These are phyloP conservation scores for Luehdorfia chinensis DNA, from an alignment of 1,140 invertebrate genomes.

Conservation along the genomic window DNA sequence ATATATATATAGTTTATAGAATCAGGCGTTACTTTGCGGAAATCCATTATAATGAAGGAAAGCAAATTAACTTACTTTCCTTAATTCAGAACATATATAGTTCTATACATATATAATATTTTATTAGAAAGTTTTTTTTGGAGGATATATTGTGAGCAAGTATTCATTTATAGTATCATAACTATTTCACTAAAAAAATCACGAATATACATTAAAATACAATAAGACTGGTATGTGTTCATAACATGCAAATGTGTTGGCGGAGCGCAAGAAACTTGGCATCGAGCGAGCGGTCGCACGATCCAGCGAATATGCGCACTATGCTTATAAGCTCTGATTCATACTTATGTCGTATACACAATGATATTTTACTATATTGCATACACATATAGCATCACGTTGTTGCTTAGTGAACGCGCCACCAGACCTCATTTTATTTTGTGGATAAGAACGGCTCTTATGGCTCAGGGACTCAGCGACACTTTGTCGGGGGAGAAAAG, in stretches of 20 bases:
- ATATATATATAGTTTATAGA: no score
- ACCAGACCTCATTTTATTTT: constrained; percentile 60
- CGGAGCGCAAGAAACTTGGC: constrained; percentile 62
- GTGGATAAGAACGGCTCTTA: constrained; percentile 57
- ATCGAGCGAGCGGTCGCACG: constrained; percentile 46
- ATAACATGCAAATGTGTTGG: constrained; percentile 63
- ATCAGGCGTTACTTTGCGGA: no score
- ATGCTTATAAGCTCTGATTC: constrained; percentile 71
- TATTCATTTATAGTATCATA: no score
- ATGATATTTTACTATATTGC: constrained; percentile 24
- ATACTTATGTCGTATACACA: constrained; percentile 48
- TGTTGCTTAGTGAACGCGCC: constrained; percentile 48
- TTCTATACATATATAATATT: no score
- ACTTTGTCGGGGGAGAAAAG: constrained; percentile 60
- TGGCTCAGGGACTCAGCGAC: constrained; percentile 53
- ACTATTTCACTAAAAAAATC: no score
- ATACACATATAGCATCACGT: constrained; percentile 34
- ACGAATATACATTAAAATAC: constrained; percentile 36
- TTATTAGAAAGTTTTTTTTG: no score
- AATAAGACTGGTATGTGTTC: constrained; percentile 40
- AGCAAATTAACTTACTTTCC: no score
- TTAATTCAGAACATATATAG: no score
- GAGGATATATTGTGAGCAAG: no score
- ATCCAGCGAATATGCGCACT: constrained; percentile 64
- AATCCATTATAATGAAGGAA: no score